A percentile compares a stretch with the other conserved stretches of the same genome.
phyloP scores from a whole-genome alignment of 2,888 invertebrate species.

The Rhimphoctona megacephalus region DNA sequence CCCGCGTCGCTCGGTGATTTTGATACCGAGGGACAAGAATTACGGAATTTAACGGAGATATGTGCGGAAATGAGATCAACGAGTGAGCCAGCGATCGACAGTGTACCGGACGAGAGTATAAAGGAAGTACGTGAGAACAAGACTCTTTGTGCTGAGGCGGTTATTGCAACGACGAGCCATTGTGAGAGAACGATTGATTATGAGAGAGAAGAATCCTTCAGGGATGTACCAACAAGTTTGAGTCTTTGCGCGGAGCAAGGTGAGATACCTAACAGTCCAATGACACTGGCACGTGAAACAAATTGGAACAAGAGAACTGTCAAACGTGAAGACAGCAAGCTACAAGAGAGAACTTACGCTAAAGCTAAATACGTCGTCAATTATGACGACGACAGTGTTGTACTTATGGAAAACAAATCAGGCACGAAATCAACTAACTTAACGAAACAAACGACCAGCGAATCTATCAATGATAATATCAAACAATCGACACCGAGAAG shows the following conservation, averaged over 20 bases:
- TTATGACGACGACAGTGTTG: conserved; percentile 81
- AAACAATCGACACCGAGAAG: neutral
- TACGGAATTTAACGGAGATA: conserved; percentile 81
- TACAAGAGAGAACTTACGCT: conserved; percentile 73
- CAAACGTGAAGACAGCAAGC: conserved; percentile 63
- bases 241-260: conserved; percentile 82
- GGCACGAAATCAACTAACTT: conserved; percentile 2
- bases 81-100: conserved; percentile 81
- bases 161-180: conserved; percentile 50
- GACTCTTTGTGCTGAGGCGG: conserved; percentile 80
- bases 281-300: conserved; percentile 79
- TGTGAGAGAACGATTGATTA: conserved; percentile 77
- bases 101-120: conserved; percentile 80
- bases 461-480: neutral
- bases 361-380: conserved; percentile 81
- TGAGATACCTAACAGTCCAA: conserved; percentile 82
- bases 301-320: conserved; percentile 75
- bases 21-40: conserved; percentile 77
- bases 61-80: conserved; percentile 83
- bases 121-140: conserved; percentile 79
- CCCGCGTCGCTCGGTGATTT: conserved; percentile 81
- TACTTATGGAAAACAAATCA: conserved; percentile 78
- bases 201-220: conserved; percentile 79
- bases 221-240: conserved; percentile 80
- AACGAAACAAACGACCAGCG: conserved; percentile 9